A percentile compares a stretch with the other conserved stretches of the same genome.
phyloP scores from a whole-genome alignment of 2,797 vertebrate species.

The Masticophis lateralis region DNA sequence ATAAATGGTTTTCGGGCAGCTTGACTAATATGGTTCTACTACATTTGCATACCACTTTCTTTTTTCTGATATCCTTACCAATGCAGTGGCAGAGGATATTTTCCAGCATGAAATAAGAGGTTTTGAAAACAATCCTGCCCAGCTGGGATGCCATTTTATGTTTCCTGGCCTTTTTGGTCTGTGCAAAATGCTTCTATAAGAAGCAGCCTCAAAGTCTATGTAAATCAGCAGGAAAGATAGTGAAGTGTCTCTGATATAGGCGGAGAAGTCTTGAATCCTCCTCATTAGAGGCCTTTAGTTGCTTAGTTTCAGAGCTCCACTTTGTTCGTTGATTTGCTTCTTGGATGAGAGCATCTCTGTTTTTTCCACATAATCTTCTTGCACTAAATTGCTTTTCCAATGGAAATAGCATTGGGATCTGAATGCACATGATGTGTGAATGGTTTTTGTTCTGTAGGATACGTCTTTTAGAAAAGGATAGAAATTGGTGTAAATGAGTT shows the following conservation, averaged over 20 bases:
- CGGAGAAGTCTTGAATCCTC: neutral
- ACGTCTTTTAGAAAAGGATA: neutral
- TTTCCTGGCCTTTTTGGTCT: neutral
- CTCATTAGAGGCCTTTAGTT: neutral
- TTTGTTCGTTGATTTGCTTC: neutral
- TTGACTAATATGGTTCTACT: neutral
- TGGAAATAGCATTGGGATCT: neutral
- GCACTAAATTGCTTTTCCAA: constrained; percentile 8
- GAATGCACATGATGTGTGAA: neutral
- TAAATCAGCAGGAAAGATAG: neutral
- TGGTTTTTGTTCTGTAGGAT: neutral
- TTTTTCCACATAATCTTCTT: constrained; percentile 26
- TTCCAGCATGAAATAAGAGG: neutral
- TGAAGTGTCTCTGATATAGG: neutral
- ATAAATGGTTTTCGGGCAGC: neutral
- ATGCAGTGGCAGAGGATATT: neutral
- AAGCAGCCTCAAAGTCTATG: neutral
- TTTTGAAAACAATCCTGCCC: neutral
- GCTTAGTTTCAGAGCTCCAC: constrained; percentile 15
- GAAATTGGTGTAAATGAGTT: neutral
- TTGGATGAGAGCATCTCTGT: constrained; percentile 2
- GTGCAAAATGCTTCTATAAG: neutral
- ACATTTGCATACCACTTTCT: neutral
- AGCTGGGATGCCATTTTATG: neutral
- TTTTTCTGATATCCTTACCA: neutral